These are phyloP conservation scores for Druon quercuslanigerum DNA, from an alignment of 1,140 invertebrate genomes.

Conservation along the genomic window DNA sequence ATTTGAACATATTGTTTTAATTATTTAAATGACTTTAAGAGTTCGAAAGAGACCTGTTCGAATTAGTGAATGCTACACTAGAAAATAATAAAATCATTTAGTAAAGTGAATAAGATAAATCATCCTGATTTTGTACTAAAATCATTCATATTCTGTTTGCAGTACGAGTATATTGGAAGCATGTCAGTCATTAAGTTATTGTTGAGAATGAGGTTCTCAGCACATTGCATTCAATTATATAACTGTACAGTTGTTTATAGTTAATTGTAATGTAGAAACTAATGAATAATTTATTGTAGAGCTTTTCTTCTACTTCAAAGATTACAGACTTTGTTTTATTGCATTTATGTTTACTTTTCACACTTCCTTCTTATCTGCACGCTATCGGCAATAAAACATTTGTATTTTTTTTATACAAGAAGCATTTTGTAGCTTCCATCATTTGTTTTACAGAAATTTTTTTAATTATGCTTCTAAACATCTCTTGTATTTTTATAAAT, in stretches of 20 bases:
- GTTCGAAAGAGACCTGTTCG: too few relatives aligned
- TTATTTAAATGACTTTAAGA: too few relatives aligned
- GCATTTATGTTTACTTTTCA: background rate
- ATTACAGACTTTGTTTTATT: background rate
- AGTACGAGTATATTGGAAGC: background rate
- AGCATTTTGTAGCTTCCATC: too few relatives aligned
- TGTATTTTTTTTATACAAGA: too few relatives aligned
- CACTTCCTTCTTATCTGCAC: too few relatives aligned
- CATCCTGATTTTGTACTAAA: background rate
- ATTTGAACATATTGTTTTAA: too few relatives aligned
- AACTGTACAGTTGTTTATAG: background rate
- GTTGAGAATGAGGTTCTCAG: conserved; percentile 21
- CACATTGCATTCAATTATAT: background rate
- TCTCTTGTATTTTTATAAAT: background rate
- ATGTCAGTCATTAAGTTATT: conserved; percentile 7
- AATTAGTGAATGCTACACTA: too few relatives aligned
- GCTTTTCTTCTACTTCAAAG: background rate
- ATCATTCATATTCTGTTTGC: background rate
- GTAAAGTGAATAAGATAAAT: background rate
- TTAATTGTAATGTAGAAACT: conserved; percentile 10
- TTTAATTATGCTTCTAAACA: background rate
- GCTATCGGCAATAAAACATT: too few relatives aligned
- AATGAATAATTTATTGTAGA: conserved; percentile 16
- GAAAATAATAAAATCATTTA: too few relatives aligned
- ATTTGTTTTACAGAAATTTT: background rate